Conservation (phyloP, 2,888 invertebrate genomes). For the Cylloceria caligata region DNA sequence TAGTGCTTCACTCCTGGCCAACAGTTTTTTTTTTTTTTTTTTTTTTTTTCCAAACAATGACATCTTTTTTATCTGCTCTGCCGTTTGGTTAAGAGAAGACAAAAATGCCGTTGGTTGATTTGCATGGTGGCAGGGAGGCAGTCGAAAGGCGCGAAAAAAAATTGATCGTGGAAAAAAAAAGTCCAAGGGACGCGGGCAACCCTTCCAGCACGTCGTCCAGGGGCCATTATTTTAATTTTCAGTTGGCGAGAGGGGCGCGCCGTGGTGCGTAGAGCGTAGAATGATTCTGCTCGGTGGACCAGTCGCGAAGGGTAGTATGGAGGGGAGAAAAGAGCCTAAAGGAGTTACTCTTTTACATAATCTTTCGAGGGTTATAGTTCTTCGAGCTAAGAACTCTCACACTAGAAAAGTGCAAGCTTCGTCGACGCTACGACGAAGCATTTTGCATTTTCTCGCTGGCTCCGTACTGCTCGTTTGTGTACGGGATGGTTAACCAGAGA, state of each 20-base stretch:
- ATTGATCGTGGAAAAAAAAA: constrained; percentile 70
- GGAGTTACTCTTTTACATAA: constrained; percentile 75
- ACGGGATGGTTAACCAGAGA: constrained; percentile 13
- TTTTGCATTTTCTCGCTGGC: constrained; percentile 54
- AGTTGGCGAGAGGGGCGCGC: constrained; percentile 64
- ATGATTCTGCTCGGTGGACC: constrained; percentile 64
- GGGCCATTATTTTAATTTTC: constrained; percentile 81
- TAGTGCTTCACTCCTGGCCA: constrained; percentile 44
- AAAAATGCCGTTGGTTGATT: constrained; percentile 79
- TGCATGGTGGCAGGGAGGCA: constrained; percentile 71
- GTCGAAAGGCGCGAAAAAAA: constrained; percentile 68
- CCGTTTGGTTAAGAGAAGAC: constrained; percentile 70
- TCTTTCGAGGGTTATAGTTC: constrained; percentile 76
- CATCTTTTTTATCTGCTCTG: constrained; percentile 54
- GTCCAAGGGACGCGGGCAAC: constrained; percentile 60
- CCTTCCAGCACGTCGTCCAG: constrained; percentile 69
- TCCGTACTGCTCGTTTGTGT: neutral
- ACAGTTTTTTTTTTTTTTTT: constrained; percentile 25
- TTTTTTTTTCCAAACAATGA: constrained; percentile 68
- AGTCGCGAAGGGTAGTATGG: constrained; percentile 46
- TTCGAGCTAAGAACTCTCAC: constrained; percentile 72
- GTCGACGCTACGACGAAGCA: neutral
- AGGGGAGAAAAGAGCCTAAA: constrained; percentile 51
- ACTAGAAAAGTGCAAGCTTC: constrained; percentile 32
- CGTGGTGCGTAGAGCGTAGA: constrained; percentile 36